Base-by-base conservation (phyloP, 2,797 vertebrate species). In the Ptychobarbus kaznakovi region DNA sequence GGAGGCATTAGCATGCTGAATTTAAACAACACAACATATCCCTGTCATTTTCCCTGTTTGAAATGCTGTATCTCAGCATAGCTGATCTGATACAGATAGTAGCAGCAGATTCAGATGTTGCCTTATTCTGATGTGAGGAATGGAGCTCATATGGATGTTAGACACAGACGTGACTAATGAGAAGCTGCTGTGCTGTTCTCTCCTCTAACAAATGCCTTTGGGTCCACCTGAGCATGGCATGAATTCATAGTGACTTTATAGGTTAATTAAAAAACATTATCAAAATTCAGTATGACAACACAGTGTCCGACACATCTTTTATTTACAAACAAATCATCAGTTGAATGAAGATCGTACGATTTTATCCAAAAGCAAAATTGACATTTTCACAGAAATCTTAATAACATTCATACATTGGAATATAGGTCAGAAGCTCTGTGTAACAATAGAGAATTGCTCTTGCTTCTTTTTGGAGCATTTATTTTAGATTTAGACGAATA, bases 121-220 rank as follows among this genome's bases (percentile, higher is more conserved):
- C 40, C 32, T 78, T 68, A 42, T 69, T 84, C 46, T 77, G 25
- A 77, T 56, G 25, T 80, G 73, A 86, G 56, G 9, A 46, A 51
- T 49, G 49, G 40, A 69, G 46, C 51, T 63, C 25, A 53, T 72
- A 53, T 80, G 74, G 81, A 83, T 46, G 82, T 72, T 81, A 20
- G 38, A 38, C 75, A 68, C 65, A 83, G 46, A 83, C 70, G 25
- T 83, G 89, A 85, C 46, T 82, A 84, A 80, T 69, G 56, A 75
- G 49, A 81, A 65, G 73, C 61, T 69, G 70, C 73, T 68, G 83
- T 20, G 77, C 53, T 61, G 38, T 78, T 42, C 73, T 77, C 77
- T 77, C 32, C 65, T 65, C 63, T 84, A 80, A 86, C 78, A 81
- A 89, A 84, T 82, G 87, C 81, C 83, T 86, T 80, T 78, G 73